Conservation (phyloP, 2,888 invertebrate genomes). For the Pseudeuparius sepicola region DNA sequence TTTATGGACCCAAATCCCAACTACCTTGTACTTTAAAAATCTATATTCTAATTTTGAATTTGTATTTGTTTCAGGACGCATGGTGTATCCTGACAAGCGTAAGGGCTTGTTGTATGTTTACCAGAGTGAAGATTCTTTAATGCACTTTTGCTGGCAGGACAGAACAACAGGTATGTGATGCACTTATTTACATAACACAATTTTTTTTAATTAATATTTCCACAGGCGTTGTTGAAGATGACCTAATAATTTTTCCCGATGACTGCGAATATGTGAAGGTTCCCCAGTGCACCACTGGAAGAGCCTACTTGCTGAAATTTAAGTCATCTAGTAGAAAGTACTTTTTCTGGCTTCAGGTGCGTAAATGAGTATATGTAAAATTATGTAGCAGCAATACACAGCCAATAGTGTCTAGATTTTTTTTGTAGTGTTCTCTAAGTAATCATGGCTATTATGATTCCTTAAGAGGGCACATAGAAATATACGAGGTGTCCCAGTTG, state of each 20-base stretch:
- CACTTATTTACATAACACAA: no score
- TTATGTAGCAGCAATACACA: no score
- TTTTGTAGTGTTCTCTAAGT: no score
- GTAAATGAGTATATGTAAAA: no score
- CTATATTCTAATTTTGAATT: no score
- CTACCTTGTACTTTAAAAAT: no score
- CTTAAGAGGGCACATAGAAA: no score
- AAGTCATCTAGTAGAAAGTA: constrained; percentile 87
- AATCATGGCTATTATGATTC: no score
- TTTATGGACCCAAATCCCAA: no score
- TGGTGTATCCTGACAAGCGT: constrained; percentile 88
- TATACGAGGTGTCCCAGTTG: no score
- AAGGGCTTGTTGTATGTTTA: constrained; percentile 93
- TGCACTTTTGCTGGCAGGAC: constrained; percentile 99
- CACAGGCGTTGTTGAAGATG: constrained; percentile 84
- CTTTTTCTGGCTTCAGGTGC: constrained; percentile 97
- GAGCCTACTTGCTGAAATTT: constrained; percentile 93
- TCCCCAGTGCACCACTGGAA: constrained; percentile 89
- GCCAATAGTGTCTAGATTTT: no score
- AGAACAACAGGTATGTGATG: constrained; percentile 57
- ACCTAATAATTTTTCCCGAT: constrained; percentile 96
- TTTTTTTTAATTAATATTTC: no score
- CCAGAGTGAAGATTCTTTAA: constrained; percentile 93
- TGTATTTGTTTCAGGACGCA: constrained; percentile 48
- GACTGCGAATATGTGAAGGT: constrained; percentile 96